Percentiles rank a stretch among this genome's conserved stretches.
Evolutionary conservation across 2,797 vertebrate species (phyloP).

Genomic region (Ataeniobius toweri): DNA sequence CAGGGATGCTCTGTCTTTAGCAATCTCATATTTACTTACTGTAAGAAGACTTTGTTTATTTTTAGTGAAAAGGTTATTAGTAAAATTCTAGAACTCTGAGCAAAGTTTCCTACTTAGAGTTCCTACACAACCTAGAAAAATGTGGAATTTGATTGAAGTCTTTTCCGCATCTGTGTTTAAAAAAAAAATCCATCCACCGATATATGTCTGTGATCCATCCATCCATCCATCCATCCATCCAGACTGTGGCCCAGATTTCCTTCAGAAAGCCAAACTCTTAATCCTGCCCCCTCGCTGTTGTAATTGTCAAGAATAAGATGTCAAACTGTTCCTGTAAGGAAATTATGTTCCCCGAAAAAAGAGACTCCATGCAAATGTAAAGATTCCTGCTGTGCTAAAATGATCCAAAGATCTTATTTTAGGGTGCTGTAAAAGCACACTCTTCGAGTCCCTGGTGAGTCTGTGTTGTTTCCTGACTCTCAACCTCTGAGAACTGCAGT

Average conservation of each 20-base stretch:
- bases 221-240: neutral
- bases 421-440: conserved; percentile 10
- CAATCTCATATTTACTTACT: neutral
- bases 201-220: neutral
- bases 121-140: neutral
- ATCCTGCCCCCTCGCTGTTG: neutral
- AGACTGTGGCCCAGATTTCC: neutral
- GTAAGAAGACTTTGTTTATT: neutral
- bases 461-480: conserved; percentile 11
- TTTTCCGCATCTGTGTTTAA: neutral
- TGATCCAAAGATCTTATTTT: conserved; percentile 1
- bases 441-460: conserved; percentile 8
- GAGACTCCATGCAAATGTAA: conserved; percentile 5
- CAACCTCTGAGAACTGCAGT: conserved; percentile 21
- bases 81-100: neutral
- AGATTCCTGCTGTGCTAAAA: neutral
- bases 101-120: neutral
- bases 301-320: conserved; percentile 7
- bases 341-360: neutral
- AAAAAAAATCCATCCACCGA: neutral
- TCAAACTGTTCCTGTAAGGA: conserved; percentile 1
- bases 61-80: neutral
- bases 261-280: neutral
- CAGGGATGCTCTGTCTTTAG: neutral
- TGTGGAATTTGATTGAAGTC: neutral